phyloP scores from a whole-genome alignment of 2,888 invertebrate genomes.

The Trimorus sp. region DNA sequence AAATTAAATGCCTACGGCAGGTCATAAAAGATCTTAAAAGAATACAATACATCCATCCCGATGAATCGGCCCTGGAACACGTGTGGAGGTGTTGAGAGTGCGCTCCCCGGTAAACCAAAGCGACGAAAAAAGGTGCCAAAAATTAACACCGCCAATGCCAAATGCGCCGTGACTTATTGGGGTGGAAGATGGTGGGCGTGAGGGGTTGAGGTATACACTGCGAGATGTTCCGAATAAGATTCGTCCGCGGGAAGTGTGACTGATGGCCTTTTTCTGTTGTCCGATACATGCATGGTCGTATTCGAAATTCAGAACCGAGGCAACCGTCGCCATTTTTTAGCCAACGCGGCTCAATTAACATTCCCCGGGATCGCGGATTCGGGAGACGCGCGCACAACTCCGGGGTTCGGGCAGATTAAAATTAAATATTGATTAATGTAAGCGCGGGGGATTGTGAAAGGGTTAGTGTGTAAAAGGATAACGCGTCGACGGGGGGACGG shows the following conservation, averaged over 20 bases:
- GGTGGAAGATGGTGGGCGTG: slow-evolving; percentile 63
- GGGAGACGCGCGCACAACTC: too few species aligned
- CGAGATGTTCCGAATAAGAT: slow-evolving; percentile 70
- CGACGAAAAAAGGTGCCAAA: slow-evolving; percentile 69
- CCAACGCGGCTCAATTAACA: too few species aligned
- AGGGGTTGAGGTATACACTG: slow-evolving; percentile 39
- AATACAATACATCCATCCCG: slow-evolving; percentile 59
- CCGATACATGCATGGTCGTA: slow-evolving; percentile 63
- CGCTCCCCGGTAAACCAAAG: slow-evolving; percentile 48
- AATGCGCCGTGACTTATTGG: slow-evolving; percentile 80
- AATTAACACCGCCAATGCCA: slow-evolving; percentile 78
- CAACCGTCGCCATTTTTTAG: neutral
- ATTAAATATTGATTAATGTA: slow-evolving; percentile 50
- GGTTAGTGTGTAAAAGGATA: slow-evolving; percentile 59
- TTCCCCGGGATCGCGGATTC: too few species aligned
- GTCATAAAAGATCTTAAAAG: slow-evolving; percentile 58
- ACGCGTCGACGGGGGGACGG: slow-evolving; percentile 32
- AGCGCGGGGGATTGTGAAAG: slow-evolving; percentile 52
- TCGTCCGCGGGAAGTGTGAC: slow-evolving; percentile 71
- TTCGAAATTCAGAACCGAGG: slow-evolving; percentile 51
- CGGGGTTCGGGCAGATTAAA: slow-evolving; percentile 19
- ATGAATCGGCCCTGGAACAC: slow-evolving; percentile 66
- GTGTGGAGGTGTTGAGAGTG: slow-evolving; percentile 48
- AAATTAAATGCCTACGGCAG: slow-evolving; percentile 74
- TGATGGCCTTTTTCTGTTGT: slow-evolving; percentile 71